These are phyloP conservation scores for Rhinolophus sinicus DNA, from an alignment of 2,113 vertebrate genomes.

Conservation along the genomic window DNA sequence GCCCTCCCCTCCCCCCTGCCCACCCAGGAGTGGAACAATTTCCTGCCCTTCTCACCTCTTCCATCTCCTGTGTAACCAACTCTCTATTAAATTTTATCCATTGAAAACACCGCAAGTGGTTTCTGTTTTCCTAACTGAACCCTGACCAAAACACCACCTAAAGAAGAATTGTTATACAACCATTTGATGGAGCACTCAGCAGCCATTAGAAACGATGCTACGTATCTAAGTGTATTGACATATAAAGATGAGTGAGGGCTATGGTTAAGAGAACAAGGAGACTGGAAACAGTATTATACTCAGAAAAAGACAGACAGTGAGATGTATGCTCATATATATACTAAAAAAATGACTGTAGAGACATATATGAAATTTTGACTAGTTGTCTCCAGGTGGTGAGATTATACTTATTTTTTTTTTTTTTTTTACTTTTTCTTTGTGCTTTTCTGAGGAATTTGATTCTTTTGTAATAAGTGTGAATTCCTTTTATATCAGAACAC, in stretches of 20 bases:
- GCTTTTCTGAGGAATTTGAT: neutral
- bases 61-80: neutral
- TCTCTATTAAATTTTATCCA: neutral
- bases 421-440: neutral
- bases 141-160: neutral
- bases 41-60: neutral
- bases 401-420: neutral
- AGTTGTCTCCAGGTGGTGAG: neutral
- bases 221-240: accelerated
- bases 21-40: neutral
- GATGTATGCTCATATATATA: neutral
- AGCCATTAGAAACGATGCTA: neutral
- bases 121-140: neutral
- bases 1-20: too few species aligned
- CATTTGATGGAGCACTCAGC: neutral
- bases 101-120: neutral
- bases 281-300: neutral
- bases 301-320: neutral
- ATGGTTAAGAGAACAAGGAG: neutral
- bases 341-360: neutral
- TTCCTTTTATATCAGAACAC: slow-evolving; percentile 10
- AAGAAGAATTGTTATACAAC: neutral
- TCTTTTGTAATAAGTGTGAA: neutral
- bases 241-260: neutral
- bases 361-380: neutral